These are phyloP conservation scores for Melanotaenia boesemani DNA, from an alignment of 2,797 vertebrate species.

Conservation along the genomic window DNA sequence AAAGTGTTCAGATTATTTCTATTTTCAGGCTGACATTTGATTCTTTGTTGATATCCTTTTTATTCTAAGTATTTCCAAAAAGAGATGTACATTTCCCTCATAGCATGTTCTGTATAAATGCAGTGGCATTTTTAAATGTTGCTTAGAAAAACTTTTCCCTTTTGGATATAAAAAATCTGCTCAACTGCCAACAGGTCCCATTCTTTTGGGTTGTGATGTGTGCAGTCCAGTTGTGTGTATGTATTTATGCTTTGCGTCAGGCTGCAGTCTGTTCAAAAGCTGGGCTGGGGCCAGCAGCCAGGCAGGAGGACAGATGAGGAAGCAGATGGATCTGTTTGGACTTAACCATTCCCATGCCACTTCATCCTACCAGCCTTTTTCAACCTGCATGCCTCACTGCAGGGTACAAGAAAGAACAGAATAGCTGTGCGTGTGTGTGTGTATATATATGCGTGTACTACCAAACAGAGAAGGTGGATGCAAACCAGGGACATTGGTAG, in stretches of 20 bases:
- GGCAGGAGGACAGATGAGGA: conserved; percentile 79
- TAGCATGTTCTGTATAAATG: conserved; percentile 7
- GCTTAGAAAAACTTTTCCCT: conserved; percentile 31
- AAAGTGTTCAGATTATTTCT: background rate
- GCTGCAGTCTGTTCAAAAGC: conserved; percentile 60
- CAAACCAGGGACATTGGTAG: conserved; percentile 18
- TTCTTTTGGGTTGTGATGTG: conserved; percentile 37
- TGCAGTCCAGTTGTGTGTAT: conserved; percentile 52
- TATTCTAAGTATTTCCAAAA: background rate
- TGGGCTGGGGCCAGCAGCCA: conserved; percentile 69
- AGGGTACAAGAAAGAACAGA: conserved; percentile 31
- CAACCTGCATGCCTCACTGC: conserved; percentile 52
- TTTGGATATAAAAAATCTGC: background rate
- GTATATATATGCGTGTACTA: conserved; percentile 11
- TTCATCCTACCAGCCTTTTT: conserved; percentile 60
- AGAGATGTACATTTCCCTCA: background rate
- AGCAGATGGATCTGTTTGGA: conserved; percentile 83
- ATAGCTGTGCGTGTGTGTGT: conserved; percentile 6
- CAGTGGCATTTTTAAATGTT: conserved; percentile 28
- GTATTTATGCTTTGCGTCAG: conserved; percentile 53
- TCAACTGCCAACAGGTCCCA: background rate
- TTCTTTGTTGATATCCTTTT: background rate
- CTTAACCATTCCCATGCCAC: conserved; percentile 84
- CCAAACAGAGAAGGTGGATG: conserved; percentile 31
- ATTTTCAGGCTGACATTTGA: background rate